Base-by-base conservation (phyloP, 2,113 vertebrate genomes). In the Laticauda laticaudata region DNA sequence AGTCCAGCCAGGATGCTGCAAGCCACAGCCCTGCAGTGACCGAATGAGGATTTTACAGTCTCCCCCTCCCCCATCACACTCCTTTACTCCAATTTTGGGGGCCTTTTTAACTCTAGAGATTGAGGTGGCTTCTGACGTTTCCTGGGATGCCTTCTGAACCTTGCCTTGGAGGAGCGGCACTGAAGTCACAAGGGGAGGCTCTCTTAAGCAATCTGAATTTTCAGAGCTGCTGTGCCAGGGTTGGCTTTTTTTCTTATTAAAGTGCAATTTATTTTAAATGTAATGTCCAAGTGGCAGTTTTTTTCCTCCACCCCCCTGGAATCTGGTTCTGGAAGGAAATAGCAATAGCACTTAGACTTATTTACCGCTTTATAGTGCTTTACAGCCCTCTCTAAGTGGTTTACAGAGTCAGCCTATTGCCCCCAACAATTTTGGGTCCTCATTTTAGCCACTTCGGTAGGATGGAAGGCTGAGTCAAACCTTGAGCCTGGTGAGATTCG, bases 171-270 rank as follows among this genome's bases (percentile, higher is more conserved):
- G 53, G 34, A 89, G 51, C 2, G 14, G 23, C 64, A 20, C 29
- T n/a, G 69, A 57, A 59, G 54, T 86, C 86, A 48, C 8, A 81
- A 2, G 20, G 29, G 24, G 75, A 5, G 34, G 61, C 56, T 90
- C 56, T 45, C 7, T 8, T 86, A 64, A 39, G 34, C 39, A 53
- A 18, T 29, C 56, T 23, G 61, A 51, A 51, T 12, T 29, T 88
- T 45, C 23, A 7, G 51, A 34, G 89, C 48, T 56, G 26, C 85
- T 64, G 20, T 12, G 29, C 87, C 89, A 88, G 54, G 43, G 34
- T 88, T 54, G 87, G 55, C 64, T 34, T 34, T n/a, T 48, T 94
- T 95, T 94, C 93, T 90, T 92, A 95, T 92, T 95, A 96, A 95
- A 95, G 90, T 85, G 91, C 53, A 69, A 43, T 94, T 95, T 92